A percentile compares a stretch with the other conserved stretches of the same genome.
phyloP scores from a whole-genome alignment of 2,888 invertebrate species.

The Terebella lapidaria region DNA sequence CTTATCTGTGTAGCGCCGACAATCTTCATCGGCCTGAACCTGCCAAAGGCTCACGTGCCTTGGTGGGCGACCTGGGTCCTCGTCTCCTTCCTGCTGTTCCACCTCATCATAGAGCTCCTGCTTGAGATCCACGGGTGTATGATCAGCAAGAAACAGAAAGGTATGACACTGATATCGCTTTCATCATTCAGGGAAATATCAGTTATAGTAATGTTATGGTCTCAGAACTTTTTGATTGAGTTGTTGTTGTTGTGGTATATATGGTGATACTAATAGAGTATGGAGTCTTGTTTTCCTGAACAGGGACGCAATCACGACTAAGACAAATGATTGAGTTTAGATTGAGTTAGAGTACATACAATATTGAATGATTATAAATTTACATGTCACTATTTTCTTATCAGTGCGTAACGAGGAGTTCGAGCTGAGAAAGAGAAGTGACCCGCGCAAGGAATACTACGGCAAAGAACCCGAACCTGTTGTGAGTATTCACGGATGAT shows the following conservation, averaged over 20 bases:
- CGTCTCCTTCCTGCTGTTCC: constrained; percentile 82
- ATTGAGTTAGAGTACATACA: no score
- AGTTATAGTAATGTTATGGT: no score
- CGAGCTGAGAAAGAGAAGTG: constrained; percentile 23
- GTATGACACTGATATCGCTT: no score
- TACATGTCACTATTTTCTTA: constrained; percentile 6
- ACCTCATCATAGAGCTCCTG: constrained; percentile 79
- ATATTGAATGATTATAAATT: no score
- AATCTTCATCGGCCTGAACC: constrained; percentile 84
- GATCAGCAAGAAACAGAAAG: constrained; percentile 49
- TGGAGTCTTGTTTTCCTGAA: no score
- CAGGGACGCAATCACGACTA: no score
- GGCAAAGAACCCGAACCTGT: constrained; percentile 28
- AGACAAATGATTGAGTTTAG: no score
- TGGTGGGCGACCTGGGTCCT: constrained; percentile 83
- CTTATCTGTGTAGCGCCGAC: constrained; percentile 75
- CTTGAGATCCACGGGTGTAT: constrained; percentile 55
- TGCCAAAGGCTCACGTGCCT: constrained; percentile 80
- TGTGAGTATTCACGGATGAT: constrained; percentile 19
- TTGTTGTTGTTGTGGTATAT: no score
- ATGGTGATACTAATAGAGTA: no score
- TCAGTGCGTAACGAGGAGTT: constrained; percentile 61
- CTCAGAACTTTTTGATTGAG: no score
- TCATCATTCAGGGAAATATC: no score
- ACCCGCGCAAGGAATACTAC: constrained; percentile 53